Conservation (phyloP, 2,797 vertebrate species). For the Phalanger gymnotis region DNA sequence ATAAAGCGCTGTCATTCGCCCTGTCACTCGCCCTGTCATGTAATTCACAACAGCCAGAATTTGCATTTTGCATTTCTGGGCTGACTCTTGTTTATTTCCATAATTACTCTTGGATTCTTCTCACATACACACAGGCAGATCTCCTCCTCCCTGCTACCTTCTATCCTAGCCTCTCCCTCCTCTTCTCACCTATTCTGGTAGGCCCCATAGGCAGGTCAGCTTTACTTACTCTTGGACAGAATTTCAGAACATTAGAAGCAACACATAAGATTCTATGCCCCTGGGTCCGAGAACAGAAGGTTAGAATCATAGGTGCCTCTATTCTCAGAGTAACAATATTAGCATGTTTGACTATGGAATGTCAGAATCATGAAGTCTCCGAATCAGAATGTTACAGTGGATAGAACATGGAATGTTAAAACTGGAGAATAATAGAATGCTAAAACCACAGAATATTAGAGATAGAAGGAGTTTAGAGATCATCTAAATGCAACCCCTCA, state of each 20-base stretch:
- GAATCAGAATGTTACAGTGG: not conserved
- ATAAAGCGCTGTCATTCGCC: conserved; percentile 82
- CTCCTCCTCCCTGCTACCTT: conserved; percentile 9
- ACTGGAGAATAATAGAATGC: not conserved
- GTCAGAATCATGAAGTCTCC: not conserved
- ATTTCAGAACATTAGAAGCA: not conserved
- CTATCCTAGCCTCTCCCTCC: not conserved
- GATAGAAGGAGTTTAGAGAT: not conserved
- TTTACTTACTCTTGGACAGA: not conserved
- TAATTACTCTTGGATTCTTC: conserved; percentile 77
- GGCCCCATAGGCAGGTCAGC: not conserved
- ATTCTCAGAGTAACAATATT: not conserved
- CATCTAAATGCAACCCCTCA: not conserved
- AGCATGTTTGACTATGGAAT: not conserved
- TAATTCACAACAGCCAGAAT: conserved; percentile 49
- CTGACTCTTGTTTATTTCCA: conserved; percentile 75
- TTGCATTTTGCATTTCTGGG: conserved; percentile 75
- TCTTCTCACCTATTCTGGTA: not conserved
- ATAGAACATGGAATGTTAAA: not conserved
- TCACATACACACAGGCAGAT: not conserved
- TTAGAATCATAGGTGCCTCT: not conserved
- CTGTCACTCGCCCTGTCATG: conserved; percentile 82
- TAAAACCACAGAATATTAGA: not conserved
- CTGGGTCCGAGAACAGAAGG: not conserved
- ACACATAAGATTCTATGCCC: not conserved